A percentile compares a stretch with the other conserved stretches of the same genome.
Evolutionary conservation across 2,888 invertebrate genomes (phyloP).

Genomic region (Pterostichus niger): DNA sequence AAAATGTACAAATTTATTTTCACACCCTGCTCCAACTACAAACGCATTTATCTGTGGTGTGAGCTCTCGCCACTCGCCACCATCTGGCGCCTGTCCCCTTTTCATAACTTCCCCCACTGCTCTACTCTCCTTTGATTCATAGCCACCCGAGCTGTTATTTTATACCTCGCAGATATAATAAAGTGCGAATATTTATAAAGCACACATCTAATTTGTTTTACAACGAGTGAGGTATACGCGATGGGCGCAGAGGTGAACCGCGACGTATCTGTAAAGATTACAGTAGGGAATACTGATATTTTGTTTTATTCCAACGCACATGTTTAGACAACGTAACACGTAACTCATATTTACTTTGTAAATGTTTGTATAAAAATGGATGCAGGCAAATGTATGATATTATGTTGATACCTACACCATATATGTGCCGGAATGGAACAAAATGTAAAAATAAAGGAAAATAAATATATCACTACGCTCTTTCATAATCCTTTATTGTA

Average conservation of each 20-base stretch:
- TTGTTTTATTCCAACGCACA: not conserved
- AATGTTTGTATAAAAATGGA: conserved; percentile 18
- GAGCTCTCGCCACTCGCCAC: no score
- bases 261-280: conserved; percentile 2
- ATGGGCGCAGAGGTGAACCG: no score
- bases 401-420: not conserved
- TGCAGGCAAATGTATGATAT: not conserved
- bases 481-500: no score
- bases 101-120: no score
- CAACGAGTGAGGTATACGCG: not conserved
- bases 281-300: not conserved
- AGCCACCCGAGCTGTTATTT: conserved; percentile 4
- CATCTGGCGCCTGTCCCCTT: no score
- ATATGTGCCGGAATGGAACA: not conserved
- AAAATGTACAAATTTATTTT: no score
- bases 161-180: conserved; percentile 4
- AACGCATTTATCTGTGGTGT: conserved; percentile 14
- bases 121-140: no score
- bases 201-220: conserved; percentile 23
- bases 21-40: not conserved
- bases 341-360: not conserved
- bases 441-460: no score
- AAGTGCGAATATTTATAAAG: conserved; percentile 36
- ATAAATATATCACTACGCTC: no score
- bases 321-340: not conserved